Evolutionary conservation across 2,113 vertebrate species (phyloP).

Genomic region (Eonycteris spelaea): DNA sequence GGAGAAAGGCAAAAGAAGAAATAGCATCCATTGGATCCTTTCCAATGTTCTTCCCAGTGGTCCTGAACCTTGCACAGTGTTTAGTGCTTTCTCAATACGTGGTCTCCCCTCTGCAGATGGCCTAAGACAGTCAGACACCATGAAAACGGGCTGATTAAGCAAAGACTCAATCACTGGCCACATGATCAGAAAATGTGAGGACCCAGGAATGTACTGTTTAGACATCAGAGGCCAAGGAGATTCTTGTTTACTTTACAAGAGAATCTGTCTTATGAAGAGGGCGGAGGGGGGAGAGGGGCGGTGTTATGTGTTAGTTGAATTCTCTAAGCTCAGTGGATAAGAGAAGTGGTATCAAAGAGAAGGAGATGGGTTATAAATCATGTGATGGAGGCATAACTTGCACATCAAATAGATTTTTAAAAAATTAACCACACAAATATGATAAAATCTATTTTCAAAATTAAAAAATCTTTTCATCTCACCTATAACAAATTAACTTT

Average conservation of each 20-base stretch:
- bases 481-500: background rate
- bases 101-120: background rate
- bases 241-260: background rate
- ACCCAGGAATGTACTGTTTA: background rate
- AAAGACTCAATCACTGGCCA: background rate
- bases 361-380: background rate
- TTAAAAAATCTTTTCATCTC: background rate
- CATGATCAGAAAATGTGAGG: background rate
- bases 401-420: background rate
- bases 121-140: background rate
- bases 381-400: background rate
- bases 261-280: background rate
- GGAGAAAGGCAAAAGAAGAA: background rate
- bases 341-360: background rate
- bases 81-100: background rate
- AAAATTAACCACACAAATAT: background rate
- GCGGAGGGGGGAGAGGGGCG: accelerated
- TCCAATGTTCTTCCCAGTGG: too few species aligned
- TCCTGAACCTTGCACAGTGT: background rate
- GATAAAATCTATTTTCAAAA: background rate
- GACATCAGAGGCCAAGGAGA: background rate
- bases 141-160: background rate
- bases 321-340: background rate
- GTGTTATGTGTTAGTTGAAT: background rate
- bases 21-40: background rate